phyloP scores from a whole-genome alignment of 2,888 invertebrate species.

The Nymphalis urticae region DNA sequence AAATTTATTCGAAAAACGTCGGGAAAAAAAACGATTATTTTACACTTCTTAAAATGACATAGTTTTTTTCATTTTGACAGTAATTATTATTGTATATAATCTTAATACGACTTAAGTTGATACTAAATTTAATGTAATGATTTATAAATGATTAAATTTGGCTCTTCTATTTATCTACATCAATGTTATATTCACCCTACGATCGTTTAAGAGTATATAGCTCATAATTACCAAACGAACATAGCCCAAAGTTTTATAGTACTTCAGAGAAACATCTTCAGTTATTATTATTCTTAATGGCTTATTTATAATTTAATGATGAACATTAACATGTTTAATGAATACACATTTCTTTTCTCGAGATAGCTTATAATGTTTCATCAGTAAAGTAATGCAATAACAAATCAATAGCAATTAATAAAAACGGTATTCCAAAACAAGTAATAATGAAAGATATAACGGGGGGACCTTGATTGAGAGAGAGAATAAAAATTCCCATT shows the following conservation, averaged over 20 bases:
- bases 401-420: not conserved
- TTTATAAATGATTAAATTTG: too few relatives aligned
- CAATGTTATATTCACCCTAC: constrained; percentile 43
- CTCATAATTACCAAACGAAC: constrained; percentile 60
- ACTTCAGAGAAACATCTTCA: constrained; percentile 42
- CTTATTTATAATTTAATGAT: constrained; percentile 2
- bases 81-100: too few relatives aligned
- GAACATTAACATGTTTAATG: not conserved
- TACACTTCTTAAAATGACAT: too few relatives aligned
- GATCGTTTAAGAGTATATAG: constrained; percentile 62
- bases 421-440: constrained; percentile 10
- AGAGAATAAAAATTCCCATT: constrained; percentile 46
- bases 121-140: too few relatives aligned
- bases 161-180: constrained; percentile 41
- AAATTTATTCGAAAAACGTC: too few relatives aligned
- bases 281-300: constrained; percentile 17
- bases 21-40: too few relatives aligned
- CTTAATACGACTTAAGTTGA: too few relatives aligned
- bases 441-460: constrained; percentile 20
- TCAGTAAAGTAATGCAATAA: not conserved
- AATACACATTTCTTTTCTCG: not conserved
- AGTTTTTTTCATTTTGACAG: too few relatives aligned
- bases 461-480: constrained; percentile 39
- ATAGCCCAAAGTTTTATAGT: constrained; percentile 53
- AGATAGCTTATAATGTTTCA: not conserved